Conservation (phyloP, 2,797 vertebrate genomes). For the Perodicticus potto region DNA sequence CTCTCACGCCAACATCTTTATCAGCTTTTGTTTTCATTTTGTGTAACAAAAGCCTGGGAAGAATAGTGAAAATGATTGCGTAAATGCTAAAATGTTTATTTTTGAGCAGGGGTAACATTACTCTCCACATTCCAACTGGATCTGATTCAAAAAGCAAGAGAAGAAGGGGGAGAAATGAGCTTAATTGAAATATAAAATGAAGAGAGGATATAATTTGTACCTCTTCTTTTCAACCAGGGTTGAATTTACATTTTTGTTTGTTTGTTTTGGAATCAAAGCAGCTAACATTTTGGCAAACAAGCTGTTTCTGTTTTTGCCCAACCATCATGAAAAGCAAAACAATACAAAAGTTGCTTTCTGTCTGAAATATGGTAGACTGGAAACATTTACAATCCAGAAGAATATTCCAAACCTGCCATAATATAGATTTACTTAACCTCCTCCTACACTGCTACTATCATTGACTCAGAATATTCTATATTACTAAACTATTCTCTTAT, state of each 20-base stretch:
- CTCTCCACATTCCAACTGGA: constrained; percentile 58
- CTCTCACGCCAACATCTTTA: constrained; percentile 64
- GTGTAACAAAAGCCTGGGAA: constrained; percentile 65
- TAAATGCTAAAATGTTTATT: constrained; percentile 67
- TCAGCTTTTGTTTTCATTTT: constrained; percentile 75
- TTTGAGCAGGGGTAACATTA: constrained; percentile 67
- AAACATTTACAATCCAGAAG: constrained; percentile 54
- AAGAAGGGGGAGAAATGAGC: not conserved
- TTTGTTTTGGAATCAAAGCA: constrained; percentile 44
- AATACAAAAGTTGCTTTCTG: constrained; percentile 54
- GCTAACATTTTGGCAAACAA: constrained; percentile 64
- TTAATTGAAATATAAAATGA: constrained; percentile 73
- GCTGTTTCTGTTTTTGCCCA: constrained; percentile 57
- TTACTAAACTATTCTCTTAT: not conserved
- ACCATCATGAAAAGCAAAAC: constrained; percentile 4
- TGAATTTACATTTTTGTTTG: not conserved
- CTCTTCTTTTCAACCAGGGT: constrained; percentile 47
- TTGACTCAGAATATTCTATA: not conserved
- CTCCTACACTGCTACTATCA: not conserved
- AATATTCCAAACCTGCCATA: not conserved
- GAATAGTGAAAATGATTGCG: constrained; percentile 49
- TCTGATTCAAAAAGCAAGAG: constrained; percentile 63
- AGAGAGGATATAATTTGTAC: constrained; percentile 9
- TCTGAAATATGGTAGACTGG: constrained; percentile 34
- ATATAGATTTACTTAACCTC: constrained; percentile 36